A percentile compares a stretch with the other conserved stretches of the same genome.
Evolutionary conservation across 2,113 vertebrate genomes (phyloP).

Genomic region (Lasiurus borealis): DNA sequence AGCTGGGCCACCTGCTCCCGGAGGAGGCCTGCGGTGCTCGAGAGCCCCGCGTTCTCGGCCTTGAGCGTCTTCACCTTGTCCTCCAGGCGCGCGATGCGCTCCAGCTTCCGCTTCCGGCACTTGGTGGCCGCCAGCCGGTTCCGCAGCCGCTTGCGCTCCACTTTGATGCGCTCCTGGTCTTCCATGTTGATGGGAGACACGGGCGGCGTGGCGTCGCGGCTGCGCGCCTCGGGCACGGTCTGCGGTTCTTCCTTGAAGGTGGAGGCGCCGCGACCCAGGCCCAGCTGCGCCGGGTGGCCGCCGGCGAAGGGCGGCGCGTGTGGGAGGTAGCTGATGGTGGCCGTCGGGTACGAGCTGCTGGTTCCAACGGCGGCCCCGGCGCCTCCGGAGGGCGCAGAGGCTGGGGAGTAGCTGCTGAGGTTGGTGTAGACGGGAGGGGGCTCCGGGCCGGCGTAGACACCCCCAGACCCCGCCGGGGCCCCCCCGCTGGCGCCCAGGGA

Average conservation of each 20-base stretch:
- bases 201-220: constrained; percentile 89
- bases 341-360: constrained; percentile 89
- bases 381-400: constrained; percentile 76
- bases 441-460: constrained; percentile 90
- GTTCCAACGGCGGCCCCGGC: constrained; percentile 85
- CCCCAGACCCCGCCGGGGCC: constrained; percentile 86
- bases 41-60: constrained; percentile 94
- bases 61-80: constrained; percentile 95
- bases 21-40: constrained; percentile 92
- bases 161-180: constrained; percentile 94
- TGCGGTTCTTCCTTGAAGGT: constrained; percentile 95
- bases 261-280: constrained; percentile 83
- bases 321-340: constrained; percentile 90
- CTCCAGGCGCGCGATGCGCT: constrained; percentile 95
- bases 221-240: constrained; percentile 92
- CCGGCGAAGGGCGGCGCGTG: constrained; percentile 83
- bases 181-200: constrained; percentile 96
- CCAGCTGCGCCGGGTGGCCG: constrained; percentile 82
- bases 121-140: constrained; percentile 96
- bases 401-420: constrained; percentile 91
- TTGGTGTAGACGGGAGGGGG: constrained; percentile 95
- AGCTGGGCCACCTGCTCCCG: constrained; percentile 96
- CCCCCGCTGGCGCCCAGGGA: constrained; percentile 91
- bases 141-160: constrained; percentile 93
- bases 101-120: constrained; percentile 95